phyloP scores from a whole-genome alignment of 2,888 invertebrate species.

The Athalia cordata region DNA sequence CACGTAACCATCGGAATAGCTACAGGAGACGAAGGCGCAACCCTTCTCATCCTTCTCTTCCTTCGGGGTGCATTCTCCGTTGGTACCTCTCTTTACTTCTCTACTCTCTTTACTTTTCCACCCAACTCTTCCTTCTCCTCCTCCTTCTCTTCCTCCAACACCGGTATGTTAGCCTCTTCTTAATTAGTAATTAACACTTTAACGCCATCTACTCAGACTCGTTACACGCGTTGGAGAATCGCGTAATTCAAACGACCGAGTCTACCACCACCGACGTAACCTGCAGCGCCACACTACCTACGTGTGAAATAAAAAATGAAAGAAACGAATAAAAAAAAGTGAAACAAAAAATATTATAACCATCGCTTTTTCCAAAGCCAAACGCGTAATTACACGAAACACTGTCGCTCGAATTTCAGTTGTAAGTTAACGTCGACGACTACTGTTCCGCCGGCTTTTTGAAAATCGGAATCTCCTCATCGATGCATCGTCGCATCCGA shows the following conservation, averaged over 20 bases:
- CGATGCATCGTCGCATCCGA: too few relatives aligned
- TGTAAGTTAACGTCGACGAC: too few relatives aligned
- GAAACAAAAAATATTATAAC: neutral
- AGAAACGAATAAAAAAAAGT: neutral
- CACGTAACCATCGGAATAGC: neutral
- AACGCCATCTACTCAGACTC: conserved; percentile 66
- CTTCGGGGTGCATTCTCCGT: neutral
- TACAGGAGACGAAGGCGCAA: too few relatives aligned
- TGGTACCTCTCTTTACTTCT: neutral
- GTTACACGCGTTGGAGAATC: conserved; percentile 60
- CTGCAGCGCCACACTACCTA: neutral
- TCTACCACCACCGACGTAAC: neutral
- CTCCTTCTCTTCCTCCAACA: neutral
- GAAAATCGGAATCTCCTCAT: too few relatives aligned
- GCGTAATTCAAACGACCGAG: conserved; percentile 39
- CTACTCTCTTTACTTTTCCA: conserved; percentile 11
- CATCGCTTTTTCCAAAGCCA: too few relatives aligned
- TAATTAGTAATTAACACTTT: conserved; percentile 73
- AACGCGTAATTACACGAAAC: too few relatives aligned
- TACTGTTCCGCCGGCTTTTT: too few relatives aligned
- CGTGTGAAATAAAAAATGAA: neutral
- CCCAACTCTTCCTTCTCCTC: neutral
- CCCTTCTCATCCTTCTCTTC: too few relatives aligned
- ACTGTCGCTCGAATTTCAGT: too few relatives aligned
- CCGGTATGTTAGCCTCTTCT: conserved; percentile 58